These are phyloP conservation scores for Exaiptasia diaphana DNA, from an alignment of 64 coral and sea anemone species.

Conservation along the genomic window DNA sequence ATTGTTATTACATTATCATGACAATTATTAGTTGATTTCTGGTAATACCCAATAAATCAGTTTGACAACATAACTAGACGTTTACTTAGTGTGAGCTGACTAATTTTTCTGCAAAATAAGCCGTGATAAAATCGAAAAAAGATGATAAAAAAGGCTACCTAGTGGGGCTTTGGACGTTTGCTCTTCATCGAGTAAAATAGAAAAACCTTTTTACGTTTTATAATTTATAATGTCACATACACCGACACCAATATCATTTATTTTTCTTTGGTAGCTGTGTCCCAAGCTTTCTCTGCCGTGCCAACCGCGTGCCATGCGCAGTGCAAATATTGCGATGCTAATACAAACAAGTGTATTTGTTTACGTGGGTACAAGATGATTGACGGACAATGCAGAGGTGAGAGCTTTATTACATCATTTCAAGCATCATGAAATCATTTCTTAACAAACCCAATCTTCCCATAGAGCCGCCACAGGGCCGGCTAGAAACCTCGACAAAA, in stretches of 20 bases:
- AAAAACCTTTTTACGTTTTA: no score
- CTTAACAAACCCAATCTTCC: no score
- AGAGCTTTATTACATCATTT: no score
- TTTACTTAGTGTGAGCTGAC: not conserved
- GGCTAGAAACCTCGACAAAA: no score
- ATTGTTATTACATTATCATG: not conserved
- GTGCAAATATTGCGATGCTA: constrained; percentile 59
- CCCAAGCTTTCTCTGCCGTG: constrained; percentile 29
- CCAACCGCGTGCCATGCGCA: constrained; percentile 4
- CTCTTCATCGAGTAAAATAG: no score
- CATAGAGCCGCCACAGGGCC: no score
- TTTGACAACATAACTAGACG: not conserved
- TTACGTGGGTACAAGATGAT: constrained; percentile 46
- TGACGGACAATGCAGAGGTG: constrained; percentile 28
- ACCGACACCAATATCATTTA: no score
- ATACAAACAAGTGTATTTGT: constrained; percentile 57
- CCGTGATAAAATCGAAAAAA: no score
- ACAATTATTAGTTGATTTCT: not conserved
- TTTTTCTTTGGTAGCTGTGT: constrained; percentile 41
- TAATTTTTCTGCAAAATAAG: not conserved
- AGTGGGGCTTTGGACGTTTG: no score
- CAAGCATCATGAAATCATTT: no score
- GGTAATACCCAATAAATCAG: not conserved
- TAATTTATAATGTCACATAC: no score
- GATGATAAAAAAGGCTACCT: no score